These are phyloP conservation scores for Malacosoma neustria DNA, from an alignment of 2,888 invertebrate species.

Conservation along the genomic window DNA sequence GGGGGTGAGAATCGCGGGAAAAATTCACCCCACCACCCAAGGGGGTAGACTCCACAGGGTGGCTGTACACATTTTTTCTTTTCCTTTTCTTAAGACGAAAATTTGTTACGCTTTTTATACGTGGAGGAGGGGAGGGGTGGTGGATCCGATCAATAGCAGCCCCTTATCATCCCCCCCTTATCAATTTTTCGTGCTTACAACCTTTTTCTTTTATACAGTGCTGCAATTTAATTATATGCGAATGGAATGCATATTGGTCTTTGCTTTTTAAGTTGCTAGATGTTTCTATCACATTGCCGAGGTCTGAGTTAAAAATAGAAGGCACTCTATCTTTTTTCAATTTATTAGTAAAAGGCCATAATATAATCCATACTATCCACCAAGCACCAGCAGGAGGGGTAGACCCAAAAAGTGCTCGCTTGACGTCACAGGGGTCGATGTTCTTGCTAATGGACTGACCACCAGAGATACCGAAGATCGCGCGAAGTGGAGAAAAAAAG, in stretches of 20 bases:
- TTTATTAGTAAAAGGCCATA: too few species aligned
- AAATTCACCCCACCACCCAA: constrained; percentile 44
- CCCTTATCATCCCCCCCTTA: constrained; percentile 63
- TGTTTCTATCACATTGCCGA: too few species aligned
- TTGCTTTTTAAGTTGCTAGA: too few species aligned
- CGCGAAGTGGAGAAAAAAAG: too few species aligned
- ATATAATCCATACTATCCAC: too few species aligned
- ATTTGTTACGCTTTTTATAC: constrained; percentile 76
- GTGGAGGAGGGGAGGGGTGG: constrained; percentile 40
- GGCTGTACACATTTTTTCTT: constrained; percentile 73
- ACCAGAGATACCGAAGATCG: too few species aligned
- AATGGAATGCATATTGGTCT: neutral
- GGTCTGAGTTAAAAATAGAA: too few species aligned
- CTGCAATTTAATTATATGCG: constrained; percentile 37
- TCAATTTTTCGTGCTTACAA: constrained; percentile 68
- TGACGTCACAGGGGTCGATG: too few species aligned
- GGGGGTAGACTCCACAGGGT: constrained; percentile 32
- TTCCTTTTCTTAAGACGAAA: constrained; percentile 76
- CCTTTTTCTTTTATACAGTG: constrained; percentile 40
- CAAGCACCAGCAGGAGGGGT: too few species aligned
- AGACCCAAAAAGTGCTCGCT: too few species aligned
- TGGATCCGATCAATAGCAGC: constrained; percentile 55
- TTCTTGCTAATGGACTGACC: too few species aligned
- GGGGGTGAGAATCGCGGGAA: constrained; percentile 55
- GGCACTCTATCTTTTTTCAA: too few species aligned